Evolutionary conservation across 2,888 invertebrate species (phyloP), one percentile per base, ranked within the genome.

Genomic region (Pristionchus arcanus): DNA sequence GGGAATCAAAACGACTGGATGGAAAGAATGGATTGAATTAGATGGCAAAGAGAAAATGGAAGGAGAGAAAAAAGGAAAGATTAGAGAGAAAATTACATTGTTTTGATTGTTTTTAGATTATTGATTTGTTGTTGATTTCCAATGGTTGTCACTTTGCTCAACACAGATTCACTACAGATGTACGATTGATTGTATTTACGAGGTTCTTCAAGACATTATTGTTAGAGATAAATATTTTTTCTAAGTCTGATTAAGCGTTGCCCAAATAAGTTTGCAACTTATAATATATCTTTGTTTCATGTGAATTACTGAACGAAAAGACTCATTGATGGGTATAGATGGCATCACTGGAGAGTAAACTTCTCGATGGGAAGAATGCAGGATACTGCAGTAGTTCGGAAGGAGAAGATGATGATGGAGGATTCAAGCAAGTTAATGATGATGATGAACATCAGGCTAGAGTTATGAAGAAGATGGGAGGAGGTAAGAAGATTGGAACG

Each of bases 301-400:
- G 2, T 13, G 42, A 49, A 49, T 9, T 9, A 49, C 0, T 49
- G 42, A 3, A 9, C 11, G 3, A 49, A 49, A 49, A 3, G 5
- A 66, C 31, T 74, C 11, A 34, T 31, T 74, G 7, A 11, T 28
- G 55, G 55, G 68, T 87, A 15, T 28, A 74, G 83, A 93, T 93
- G 93, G 89, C 93, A 7, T 90, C 90, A 42, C 90, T 94, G 89
- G 94, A 94, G 85, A 93, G 93, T n/a, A 92, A 93, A 42, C 90
- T 94, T 83, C 91, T 94, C 31, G 94, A 95, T 87, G 94, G 94
- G 4, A 93, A 93, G 84, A 91, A 90, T 55, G 94, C 93, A 0
- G 94, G 94, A 16, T 94, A 94, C 91, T 95, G 94, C 90, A 94
- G 94, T 86, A 93, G 93, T 85, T 95, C 94, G 13, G 94, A 94